Conservation (phyloP, 2,888 invertebrate species). For the Drepana falcataria region DNA sequence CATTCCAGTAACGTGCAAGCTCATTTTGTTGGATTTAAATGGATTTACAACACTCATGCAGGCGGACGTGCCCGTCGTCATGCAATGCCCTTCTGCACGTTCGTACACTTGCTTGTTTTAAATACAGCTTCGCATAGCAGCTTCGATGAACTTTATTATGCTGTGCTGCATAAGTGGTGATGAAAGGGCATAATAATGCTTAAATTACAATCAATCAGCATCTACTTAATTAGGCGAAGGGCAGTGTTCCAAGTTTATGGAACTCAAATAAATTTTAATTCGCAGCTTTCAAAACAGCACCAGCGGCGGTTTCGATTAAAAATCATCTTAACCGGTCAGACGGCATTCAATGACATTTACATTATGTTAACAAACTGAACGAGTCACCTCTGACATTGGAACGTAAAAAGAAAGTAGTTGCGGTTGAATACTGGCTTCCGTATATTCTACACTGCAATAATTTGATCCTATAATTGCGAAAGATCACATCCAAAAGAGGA, state of each 20-base stretch:
- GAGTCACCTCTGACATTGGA: slow-evolving; percentile 44
- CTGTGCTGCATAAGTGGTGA: neutral
- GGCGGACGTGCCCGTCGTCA: slow-evolving; percentile 33
- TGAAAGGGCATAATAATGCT: neutral
- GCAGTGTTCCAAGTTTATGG: slow-evolving; percentile 8
- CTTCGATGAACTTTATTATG: no score
- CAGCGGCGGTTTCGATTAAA: slow-evolving; percentile 44
- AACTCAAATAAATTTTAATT: slow-evolving; percentile 44
- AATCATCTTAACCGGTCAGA: slow-evolving; percentile 55
- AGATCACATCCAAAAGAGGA: neutral
- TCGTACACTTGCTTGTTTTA: slow-evolving; percentile 26
- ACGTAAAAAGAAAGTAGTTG: slow-evolving; percentile 61
- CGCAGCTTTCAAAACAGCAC: slow-evolving; percentile 56
- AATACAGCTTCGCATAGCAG: slow-evolving; percentile 9
- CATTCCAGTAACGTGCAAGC: slow-evolving; percentile 23
- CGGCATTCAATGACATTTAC: slow-evolving; percentile 68
- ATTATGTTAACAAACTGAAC: slow-evolving; percentile 63
- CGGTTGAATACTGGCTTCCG: slow-evolving; percentile 15
- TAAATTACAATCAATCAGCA: neutral
- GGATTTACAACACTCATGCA: slow-evolving; percentile 32
- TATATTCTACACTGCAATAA: neutral
- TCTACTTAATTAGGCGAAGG: neutral
- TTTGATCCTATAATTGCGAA: no score
- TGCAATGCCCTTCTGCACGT: slow-evolving; percentile 20
- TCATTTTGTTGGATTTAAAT: slow-evolving; percentile 27